These are phyloP conservation scores for Drosophila virilis DNA, from an alignment of 1,140 invertebrate species.

Conservation along the genomic window DNA sequence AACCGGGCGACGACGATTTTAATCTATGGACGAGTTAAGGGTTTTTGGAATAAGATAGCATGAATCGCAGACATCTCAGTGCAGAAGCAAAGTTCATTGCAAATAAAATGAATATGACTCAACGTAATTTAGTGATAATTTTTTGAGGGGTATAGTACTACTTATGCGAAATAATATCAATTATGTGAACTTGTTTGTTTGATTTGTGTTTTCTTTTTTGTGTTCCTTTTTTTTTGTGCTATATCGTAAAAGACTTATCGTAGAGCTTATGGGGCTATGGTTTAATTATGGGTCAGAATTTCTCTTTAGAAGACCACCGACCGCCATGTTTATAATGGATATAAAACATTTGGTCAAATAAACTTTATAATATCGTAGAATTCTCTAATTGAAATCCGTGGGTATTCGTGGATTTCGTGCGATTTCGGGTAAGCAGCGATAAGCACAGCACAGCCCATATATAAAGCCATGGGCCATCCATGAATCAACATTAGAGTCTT, in stretches of 20 bases:
- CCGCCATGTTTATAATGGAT: slow-evolving; percentile 54
- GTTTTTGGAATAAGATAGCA: slow-evolving; percentile 16
- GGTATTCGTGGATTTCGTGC: slow-evolving; percentile 29
- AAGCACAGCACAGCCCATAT: slow-evolving; percentile 22
- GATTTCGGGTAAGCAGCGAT: slow-evolving; percentile 31
- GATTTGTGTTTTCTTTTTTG: not conserved
- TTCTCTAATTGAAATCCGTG: slow-evolving; percentile 43
- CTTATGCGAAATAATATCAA: not conserved
- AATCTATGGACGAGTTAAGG: slow-evolving; percentile 26
- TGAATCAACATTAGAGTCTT: slow-evolving; percentile 9
- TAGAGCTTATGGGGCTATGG: slow-evolving; percentile 36
- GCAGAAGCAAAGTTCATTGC: slow-evolving; percentile 19
- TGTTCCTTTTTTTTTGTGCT: not conserved
- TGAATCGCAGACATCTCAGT: slow-evolving; percentile 3
- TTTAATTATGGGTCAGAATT: slow-evolving; percentile 33
- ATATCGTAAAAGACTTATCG: slow-evolving; percentile 48
- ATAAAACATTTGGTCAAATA: slow-evolving; percentile 40
- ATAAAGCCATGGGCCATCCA: slow-evolving; percentile 9
- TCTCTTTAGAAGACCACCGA: slow-evolving; percentile 50
- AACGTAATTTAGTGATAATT: slow-evolving; percentile 4
- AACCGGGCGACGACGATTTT: slow-evolving; percentile 11
- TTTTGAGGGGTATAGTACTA: not conserved
- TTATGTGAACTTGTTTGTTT: slow-evolving; percentile 1
- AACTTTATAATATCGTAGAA: slow-evolving; percentile 50
- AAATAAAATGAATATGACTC: slow-evolving; percentile 10